Conservation (phyloP, 2,888 invertebrate species). For the Lithophane socia region DNA sequence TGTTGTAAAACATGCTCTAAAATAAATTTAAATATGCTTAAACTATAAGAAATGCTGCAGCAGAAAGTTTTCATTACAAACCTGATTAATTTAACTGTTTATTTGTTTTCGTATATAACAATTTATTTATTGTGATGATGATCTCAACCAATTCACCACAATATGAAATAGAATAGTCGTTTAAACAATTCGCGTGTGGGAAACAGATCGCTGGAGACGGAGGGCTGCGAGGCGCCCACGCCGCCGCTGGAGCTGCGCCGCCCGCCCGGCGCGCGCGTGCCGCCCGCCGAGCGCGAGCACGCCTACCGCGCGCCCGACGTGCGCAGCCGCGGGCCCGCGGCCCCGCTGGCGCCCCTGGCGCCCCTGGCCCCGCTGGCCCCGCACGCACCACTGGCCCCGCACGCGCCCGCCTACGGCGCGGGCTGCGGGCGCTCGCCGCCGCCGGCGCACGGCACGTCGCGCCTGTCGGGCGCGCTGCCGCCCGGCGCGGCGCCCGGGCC, state of each 20-base stretch:
- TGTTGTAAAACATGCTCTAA: not conserved
- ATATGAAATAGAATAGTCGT: not conserved
- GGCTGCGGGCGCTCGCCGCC: constrained; percentile 65
- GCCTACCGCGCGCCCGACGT: constrained; percentile 87
- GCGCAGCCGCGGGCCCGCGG: constrained; percentile 47
- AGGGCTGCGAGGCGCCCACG: constrained; percentile 91
- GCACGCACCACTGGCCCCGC: constrained; percentile 30
- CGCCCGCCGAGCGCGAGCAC: constrained; percentile 74
- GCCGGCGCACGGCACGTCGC: constrained; percentile 68
- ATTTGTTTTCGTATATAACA: not conserved
- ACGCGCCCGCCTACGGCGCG: constrained; percentile 37
- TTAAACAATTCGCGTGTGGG: not conserved
- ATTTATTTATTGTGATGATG: not conserved
- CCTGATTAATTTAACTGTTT: not conserved
- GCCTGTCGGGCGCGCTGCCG: constrained; percentile 50
- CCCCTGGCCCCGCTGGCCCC: constrained; percentile 43
- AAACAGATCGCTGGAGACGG: constrained; percentile 89
- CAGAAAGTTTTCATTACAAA: not conserved
- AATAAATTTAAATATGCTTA: not conserved
- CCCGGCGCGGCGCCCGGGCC: constrained; percentile 59
- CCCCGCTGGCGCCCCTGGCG: constrained; percentile 37
- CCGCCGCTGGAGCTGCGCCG: constrained; percentile 94
- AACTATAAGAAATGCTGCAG: not conserved
- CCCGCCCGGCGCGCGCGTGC: constrained; percentile 91
- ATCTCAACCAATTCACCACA: not conserved